Base-by-base conservation (phyloP, 2,888 invertebrate genomes). In the Sinopyrophorus schimmeli region DNA sequence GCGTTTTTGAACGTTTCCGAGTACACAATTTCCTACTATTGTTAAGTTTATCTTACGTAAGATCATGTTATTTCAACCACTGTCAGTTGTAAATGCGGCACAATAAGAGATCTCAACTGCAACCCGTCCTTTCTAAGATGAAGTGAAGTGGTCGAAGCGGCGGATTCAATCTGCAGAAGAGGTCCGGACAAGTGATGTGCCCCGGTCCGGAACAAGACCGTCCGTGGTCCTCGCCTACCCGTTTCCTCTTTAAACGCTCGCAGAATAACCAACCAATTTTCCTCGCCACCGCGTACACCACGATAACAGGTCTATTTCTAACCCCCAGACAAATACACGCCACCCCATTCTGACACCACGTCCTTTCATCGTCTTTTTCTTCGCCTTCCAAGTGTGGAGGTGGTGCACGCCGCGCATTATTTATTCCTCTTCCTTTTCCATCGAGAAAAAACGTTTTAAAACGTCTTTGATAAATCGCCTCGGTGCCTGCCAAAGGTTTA, bases 251-350 rank as follows among this genome's bases (percentile, higher is more conserved):
- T 50, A 54, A 48, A 47, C 54, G 54, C 48, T 53, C 44, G 51
- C 52, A 58, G 62, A 63, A 65, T 62, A 66, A 63, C 61, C 64
- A 63, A 60, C 56, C 65, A 66, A 66, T 66, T 66, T 66, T 66
- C 66, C 63, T 55, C 63, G 58, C 65, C 66, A 61, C 54, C 63
- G 60, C 61, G 62, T 62, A 52, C 51, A 49, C 58, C 54, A 55
- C 60, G 63, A 63, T 62, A 64, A 63, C 64, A 61, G 64, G 63
- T 63, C 65, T 62, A 63, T 63, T 63, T 61, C 55, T 55, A 57
- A 50, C 56, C 51, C 52, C 54, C 55, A 49, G 55, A 60, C 58
- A 57, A 55, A 57, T 48, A 53, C 53, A 48, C 40, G 47, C 52
- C 53, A 27, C 40, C 37, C 30, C 34, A 42, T 38, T 51, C 47